Evolutionary conservation across 2,113 vertebrate genomes (phyloP).

Genomic region (Anolis sagrei): DNA sequence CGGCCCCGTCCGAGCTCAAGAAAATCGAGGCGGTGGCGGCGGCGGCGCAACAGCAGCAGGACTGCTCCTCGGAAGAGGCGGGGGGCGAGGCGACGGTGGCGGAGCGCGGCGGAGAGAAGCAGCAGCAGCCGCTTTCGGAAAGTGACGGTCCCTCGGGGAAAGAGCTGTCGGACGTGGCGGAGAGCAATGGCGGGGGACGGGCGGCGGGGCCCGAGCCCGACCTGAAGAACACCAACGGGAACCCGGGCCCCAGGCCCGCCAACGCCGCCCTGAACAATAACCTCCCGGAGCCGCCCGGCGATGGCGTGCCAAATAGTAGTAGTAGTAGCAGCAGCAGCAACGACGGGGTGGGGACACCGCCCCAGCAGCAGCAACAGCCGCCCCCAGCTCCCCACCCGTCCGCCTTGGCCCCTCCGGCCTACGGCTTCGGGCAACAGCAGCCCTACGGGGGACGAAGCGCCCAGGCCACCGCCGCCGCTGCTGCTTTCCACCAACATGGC

Average conservation of each 20-base stretch:
- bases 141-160: constrained; percentile 82
- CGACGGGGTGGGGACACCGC: constrained; percentile 77
- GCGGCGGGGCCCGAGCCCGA: constrained; percentile 94
- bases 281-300: constrained; percentile 84
- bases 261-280: constrained; percentile 90
- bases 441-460: constrained; percentile 91
- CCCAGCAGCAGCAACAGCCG: constrained; percentile 48
- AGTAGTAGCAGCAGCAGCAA: constrained; percentile 66
- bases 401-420: constrained; percentile 75
- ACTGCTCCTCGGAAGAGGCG: too few species aligned
- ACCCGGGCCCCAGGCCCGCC: constrained; percentile 89
- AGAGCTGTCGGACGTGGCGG: constrained; percentile 93
- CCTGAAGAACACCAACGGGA: constrained; percentile 98
- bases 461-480: constrained; percentile 71
- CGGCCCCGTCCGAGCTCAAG: constrained; percentile 91
- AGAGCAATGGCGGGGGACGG: constrained; percentile 82
- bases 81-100: constrained; percentile 59
- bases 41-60: constrained; percentile 69
- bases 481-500: constrained; percentile 98
- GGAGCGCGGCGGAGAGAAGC: constrained; percentile 74
- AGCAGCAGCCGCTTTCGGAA: constrained; percentile 68
- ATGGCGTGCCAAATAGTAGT: constrained; percentile 59
- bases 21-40: constrained; percentile 91
- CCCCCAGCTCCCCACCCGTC: constrained; percentile 42
- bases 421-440: constrained; percentile 49